A percentile compares a stretch with the other conserved stretches of the same genome.
Evolutionary conservation across 2,888 invertebrate genomes (phyloP).

Genomic region (Nomada ferruginata): DNA sequence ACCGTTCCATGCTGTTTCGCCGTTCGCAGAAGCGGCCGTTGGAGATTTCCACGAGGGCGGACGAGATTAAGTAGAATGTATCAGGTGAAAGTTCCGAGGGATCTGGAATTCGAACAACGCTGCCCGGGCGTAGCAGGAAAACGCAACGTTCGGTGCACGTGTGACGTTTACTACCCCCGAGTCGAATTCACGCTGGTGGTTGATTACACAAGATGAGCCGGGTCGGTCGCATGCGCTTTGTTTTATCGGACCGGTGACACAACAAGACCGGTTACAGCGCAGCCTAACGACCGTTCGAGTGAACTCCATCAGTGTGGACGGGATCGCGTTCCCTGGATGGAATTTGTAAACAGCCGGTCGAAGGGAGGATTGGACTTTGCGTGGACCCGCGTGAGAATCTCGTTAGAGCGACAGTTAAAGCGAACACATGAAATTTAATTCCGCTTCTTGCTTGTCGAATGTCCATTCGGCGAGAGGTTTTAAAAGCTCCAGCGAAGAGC

Average conservation of each 20-base stretch:
- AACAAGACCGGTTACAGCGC: constrained; percentile 45
- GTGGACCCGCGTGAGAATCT: background rate
- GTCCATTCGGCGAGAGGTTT: too few relatives aligned
- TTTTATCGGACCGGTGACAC: constrained; percentile 68
- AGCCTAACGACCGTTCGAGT: constrained; percentile 51
- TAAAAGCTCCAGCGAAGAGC: too few relatives aligned
- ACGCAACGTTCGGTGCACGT: background rate
- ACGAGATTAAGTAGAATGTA: background rate
- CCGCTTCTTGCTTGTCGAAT: too few relatives aligned
- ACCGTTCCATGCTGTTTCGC: too few relatives aligned
- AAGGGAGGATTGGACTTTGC: background rate
- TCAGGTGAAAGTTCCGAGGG: constrained; percentile 25
- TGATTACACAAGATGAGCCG: constrained; percentile 71
- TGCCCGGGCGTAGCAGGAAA: background rate
- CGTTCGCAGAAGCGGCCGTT: background rate
- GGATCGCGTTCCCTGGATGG: constrained; percentile 53
- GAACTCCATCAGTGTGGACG: constrained; percentile 44
- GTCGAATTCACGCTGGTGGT: constrained; percentile 60
- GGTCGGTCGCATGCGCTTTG: constrained; percentile 70
- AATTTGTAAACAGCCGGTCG: constrained; percentile 34
- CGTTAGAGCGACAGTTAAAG: background rate
- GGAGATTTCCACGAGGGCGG: background rate
- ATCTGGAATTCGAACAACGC: constrained; percentile 17
- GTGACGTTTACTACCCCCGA: constrained; percentile 33
- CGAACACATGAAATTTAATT: too few relatives aligned